Evolutionary conservation across 2,888 invertebrate genomes (phyloP).

Genomic region (Phortica magna): DNA sequence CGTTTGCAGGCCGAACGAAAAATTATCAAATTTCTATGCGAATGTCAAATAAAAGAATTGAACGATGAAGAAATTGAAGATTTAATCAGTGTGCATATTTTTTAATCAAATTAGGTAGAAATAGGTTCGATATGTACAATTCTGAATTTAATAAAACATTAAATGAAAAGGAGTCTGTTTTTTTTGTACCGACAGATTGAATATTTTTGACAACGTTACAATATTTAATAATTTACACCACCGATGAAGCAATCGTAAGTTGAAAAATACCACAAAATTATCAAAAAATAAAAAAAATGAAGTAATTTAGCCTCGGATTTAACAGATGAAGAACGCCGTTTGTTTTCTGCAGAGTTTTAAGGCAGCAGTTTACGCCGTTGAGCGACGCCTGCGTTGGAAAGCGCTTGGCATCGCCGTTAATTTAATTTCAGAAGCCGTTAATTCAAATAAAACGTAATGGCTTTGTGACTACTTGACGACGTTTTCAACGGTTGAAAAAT

Average conservation of each 20-base stretch:
- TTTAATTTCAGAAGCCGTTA: neutral
- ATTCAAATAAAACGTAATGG: too few species aligned
- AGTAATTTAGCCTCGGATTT: too few species aligned
- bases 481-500: too few species aligned
- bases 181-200: neutral
- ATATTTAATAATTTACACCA: neutral
- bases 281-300: too few species aligned
- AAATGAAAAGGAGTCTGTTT: neutral
- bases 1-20: conserved; percentile 67
- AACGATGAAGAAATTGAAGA: conserved; percentile 73
- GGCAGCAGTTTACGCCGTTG: conserved; percentile 10
- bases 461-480: too few species aligned
- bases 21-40: conserved; percentile 73
- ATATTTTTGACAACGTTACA: neutral
- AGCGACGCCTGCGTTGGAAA: neutral
- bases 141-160: conserved; percentile 9
- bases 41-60: conserved; percentile 71
- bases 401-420: neutral
- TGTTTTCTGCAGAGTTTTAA: conserved; percentile 7
- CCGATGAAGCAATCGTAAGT: neutral
- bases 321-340: too few species aligned
- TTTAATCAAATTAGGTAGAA: neutral
- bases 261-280: too few species aligned
- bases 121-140: too few species aligned
- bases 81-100: conserved; percentile 51